These are phyloP conservation scores for Naja naja DNA, from an alignment of 2,113 vertebrate genomes.

Conservation along the genomic window DNA sequence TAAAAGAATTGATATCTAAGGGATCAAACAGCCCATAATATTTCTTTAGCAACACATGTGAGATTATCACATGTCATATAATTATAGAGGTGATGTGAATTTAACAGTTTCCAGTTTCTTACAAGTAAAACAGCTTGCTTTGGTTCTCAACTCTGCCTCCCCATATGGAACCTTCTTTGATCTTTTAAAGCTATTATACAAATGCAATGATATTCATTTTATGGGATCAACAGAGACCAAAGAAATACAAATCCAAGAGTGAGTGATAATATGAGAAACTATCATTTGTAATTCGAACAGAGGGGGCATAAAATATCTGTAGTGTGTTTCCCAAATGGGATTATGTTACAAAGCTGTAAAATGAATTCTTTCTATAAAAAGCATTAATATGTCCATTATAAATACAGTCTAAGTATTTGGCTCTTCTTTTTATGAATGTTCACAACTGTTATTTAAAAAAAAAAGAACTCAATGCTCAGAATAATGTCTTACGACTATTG, in stretches of 20 bases:
- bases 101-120: constrained; percentile 28
- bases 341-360: not conserved
- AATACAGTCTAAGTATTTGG: not conserved
- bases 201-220: constrained; percentile 29
- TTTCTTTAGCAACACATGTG: rapidly evolving
- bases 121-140: constrained; percentile 41
- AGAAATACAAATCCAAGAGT: constrained; percentile 9
- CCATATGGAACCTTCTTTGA: constrained; percentile 31
- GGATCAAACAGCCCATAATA: not conserved
- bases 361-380: constrained; percentile 7
- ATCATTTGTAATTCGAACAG: not conserved
- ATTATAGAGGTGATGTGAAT: rapidly evolving
- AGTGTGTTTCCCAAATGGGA: not conserved
- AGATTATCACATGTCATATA: rapidly evolving
- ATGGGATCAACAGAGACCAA: constrained; percentile 30
- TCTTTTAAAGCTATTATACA: constrained; percentile 19
- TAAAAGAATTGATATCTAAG: not conserved
- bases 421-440: not conserved
- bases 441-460: not conserved
- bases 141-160: constrained; percentile 26
- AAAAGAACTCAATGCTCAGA: not conserved
- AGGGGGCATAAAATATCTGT: not conserved
- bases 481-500: not conserved
- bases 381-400: not conserved
- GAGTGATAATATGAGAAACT: constrained; percentile 5